These are phyloP conservation scores for Etheostoma spectabile DNA, from an alignment of 2,113 vertebrate species.

Conservation along the genomic window DNA sequence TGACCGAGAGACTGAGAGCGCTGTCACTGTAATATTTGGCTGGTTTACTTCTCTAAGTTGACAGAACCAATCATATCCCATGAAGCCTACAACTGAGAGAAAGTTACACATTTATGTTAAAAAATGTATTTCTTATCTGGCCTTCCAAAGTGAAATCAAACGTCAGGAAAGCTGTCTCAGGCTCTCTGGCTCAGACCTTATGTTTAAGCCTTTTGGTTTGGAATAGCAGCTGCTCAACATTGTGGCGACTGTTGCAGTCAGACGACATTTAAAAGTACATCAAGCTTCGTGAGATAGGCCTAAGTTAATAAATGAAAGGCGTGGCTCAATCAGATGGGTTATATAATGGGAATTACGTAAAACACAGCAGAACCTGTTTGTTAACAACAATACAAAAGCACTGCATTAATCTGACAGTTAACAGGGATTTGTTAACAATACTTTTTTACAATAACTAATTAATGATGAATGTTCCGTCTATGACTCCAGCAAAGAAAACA, in stretches of 20 bases:
- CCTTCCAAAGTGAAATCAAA: neutral
- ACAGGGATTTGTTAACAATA: neutral
- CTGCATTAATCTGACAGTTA: neutral
- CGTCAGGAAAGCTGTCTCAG: neutral
- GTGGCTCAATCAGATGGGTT: conserved; percentile 8
- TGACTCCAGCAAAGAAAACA: neutral
- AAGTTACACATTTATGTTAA: neutral
- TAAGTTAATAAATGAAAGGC: neutral
- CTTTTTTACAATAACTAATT: neutral
- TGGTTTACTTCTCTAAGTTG: neutral
- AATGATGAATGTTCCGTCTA: neutral
- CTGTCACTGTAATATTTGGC: neutral
- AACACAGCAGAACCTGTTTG: conserved; percentile 3
- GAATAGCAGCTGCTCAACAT: conserved; percentile 3
- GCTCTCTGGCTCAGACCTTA: neutral
- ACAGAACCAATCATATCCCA: neutral
- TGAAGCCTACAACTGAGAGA: neutral
- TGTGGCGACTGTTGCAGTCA: neutral
- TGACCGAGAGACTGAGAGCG: too few relatives aligned
- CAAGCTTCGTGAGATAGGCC: neutral
- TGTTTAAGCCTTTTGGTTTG: neutral
- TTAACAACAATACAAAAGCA: too few relatives aligned
- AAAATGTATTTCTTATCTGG: neutral
- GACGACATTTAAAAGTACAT: neutral
- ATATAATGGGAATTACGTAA: neutral